Evolutionary conservation across 2,797 vertebrate genomes (phyloP).

Genomic region (Pseudocheirus occidentalis): DNA sequence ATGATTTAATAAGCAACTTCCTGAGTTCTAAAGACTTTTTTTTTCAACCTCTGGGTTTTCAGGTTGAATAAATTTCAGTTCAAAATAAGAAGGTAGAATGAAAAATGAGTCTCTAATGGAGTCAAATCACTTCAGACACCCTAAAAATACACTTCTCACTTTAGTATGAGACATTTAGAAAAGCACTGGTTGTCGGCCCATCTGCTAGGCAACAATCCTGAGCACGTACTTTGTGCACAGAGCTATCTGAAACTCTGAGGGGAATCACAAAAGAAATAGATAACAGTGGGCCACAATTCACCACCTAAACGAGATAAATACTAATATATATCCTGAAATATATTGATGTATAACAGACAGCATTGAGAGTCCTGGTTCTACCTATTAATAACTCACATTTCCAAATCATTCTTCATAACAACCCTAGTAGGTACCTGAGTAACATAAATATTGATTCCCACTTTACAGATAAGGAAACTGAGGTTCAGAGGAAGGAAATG

Average conservation of each 20-base stretch:
- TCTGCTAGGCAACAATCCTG: neutral
- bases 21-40: neutral
- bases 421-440: neutral
- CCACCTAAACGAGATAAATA: neutral
- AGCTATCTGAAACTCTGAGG: neutral
- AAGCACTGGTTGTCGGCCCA: neutral
- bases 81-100: neutral
- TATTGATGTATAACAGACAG: neutral
- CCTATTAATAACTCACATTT: neutral
- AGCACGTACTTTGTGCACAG: neutral
- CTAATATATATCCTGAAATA: neutral
- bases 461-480: neutral
- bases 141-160: slow-evolving; percentile 5
- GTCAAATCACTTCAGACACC: slow-evolving; percentile 1
- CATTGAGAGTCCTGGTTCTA: neutral
- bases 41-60: neutral
- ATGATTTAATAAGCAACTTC: neutral
- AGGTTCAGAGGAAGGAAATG: neutral
- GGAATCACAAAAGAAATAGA: neutral
- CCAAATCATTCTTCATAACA: neutral
- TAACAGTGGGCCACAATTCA: neutral
- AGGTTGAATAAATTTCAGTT: neutral
- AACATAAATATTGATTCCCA: neutral
- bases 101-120: slow-evolving; percentile 1
- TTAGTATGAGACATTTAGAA: neutral